phyloP scores from a whole-genome alignment of 2,797 vertebrate species.

The Rhinophrynus dorsalis region DNA sequence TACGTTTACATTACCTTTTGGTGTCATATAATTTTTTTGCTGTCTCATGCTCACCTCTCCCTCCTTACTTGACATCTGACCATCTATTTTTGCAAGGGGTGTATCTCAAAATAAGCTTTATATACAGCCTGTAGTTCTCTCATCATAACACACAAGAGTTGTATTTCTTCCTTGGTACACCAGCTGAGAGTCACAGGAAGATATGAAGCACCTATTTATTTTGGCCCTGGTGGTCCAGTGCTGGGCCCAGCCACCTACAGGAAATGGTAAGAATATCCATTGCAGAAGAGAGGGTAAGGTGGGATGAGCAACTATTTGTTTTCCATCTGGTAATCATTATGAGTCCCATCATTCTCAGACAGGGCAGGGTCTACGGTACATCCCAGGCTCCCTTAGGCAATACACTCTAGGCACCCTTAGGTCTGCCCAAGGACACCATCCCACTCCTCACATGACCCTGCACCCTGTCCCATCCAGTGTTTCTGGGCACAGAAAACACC shows the following conservation, averaged over 20 bases:
- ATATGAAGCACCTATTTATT: slow-evolving; percentile 27
- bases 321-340: too few species aligned
- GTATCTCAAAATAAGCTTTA: background rate
- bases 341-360: too few species aligned
- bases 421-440: too few species aligned
- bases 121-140: background rate
- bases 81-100: background rate
- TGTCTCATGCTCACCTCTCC: slow-evolving; percentile 1
- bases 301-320: too few species aligned
- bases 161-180: background rate
- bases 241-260: background rate
- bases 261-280: slow-evolving; percentile 3
- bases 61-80: background rate
- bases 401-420: too few species aligned
- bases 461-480: too few species aligned
- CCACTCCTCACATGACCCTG: too few species aligned
- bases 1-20: background rate
- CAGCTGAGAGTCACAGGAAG: background rate
- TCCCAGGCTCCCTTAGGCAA: too few species aligned
- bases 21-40: background rate
- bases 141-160: background rate
- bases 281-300: too few species aligned
- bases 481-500: too few species aligned
- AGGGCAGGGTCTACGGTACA: too few species aligned
- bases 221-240: slow-evolving; percentile 12